Percentiles rank a stretch among this genome's conserved stretches.
These are phyloP conservation scores for Bacillus rossius DNA, from an alignment of 1,140 invertebrate species.

Conservation along the genomic window DNA sequence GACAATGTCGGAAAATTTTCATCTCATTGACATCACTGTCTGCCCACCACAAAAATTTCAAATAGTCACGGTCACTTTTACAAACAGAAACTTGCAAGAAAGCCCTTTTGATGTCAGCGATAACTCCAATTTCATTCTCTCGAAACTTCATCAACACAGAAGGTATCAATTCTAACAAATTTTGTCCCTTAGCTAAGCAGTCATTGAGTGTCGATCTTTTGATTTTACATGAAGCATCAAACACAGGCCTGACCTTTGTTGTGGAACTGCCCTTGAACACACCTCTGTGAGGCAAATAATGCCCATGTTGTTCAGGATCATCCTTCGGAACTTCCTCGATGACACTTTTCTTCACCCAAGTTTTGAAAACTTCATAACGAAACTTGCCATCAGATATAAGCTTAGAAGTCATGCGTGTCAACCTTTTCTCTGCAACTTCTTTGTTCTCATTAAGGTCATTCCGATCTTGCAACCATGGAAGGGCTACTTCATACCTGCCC, in stretches of 20 bases:
- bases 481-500: slow-evolving; percentile 29
- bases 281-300: slow-evolving; percentile 35
- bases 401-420: slow-evolving; percentile 20
- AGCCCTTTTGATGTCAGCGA: slow-evolving; percentile 40
- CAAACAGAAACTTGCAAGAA: slow-evolving; percentile 38
- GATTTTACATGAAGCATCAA: slow-evolving; percentile 24
- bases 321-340: slow-evolving; percentile 28
- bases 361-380: slow-evolving; percentile 28
- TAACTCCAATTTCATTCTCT: slow-evolving; percentile 31
- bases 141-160: slow-evolving; percentile 37
- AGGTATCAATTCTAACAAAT: slow-evolving; percentile 39
- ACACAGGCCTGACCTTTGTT: slow-evolving; percentile 26
- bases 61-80: slow-evolving; percentile 29
- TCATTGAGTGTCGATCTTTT: slow-evolving; percentile 33
- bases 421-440: slow-evolving; percentile 20
- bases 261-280: slow-evolving; percentile 32
- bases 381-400: slow-evolving; percentile 21
- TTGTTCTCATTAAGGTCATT: slow-evolving; percentile 24
- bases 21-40: slow-evolving; percentile 15
- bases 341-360: slow-evolving; percentile 30
- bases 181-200: slow-evolving; percentile 37
- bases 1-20: slow-evolving; percentile 23
- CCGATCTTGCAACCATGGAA: slow-evolving; percentile 32
- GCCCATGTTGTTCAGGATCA: slow-evolving; percentile 19
- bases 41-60: slow-evolving; percentile 37